phyloP scores from a whole-genome alignment of 2,113 vertebrate genomes.

The Pomatostomus ruficeps region DNA sequence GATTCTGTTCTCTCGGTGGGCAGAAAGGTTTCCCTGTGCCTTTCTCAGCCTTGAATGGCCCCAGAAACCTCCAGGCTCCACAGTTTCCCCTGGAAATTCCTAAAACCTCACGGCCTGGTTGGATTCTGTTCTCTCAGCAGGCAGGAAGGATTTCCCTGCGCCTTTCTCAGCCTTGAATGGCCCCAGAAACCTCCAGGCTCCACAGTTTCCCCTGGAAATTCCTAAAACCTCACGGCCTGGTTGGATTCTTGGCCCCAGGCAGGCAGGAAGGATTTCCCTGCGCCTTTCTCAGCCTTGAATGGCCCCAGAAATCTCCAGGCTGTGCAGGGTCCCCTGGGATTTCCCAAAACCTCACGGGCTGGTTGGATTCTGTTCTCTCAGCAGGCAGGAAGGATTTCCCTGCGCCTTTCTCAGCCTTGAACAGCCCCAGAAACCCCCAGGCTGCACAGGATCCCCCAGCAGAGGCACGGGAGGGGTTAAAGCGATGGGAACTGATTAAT shows the following conservation, averaged over 20 bases:
- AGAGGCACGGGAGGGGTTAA: conserved; percentile 22
- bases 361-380: not conserved
- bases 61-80: not conserved
- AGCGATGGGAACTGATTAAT: conserved; percentile 38
- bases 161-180: not conserved
- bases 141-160: accelerated
- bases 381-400: not conserved
- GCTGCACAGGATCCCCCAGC: not conserved
- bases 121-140: not conserved
- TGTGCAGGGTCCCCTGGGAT: no score
- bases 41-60: not conserved
- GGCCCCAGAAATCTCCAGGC: not conserved
- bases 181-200: not conserved
- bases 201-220: not conserved
- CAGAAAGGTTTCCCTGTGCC: accelerated
- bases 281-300: not conserved
- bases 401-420: not conserved
- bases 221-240: accelerated
- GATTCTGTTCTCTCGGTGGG: not conserved
- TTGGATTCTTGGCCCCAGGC: not conserved
- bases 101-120: accelerated
- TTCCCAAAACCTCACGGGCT: accelerated
- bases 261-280: not conserved
- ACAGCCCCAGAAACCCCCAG: not conserved
- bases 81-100: not conserved